Conservation (phyloP, 2,888 invertebrate species). For the Drosophila picticornis region DNA sequence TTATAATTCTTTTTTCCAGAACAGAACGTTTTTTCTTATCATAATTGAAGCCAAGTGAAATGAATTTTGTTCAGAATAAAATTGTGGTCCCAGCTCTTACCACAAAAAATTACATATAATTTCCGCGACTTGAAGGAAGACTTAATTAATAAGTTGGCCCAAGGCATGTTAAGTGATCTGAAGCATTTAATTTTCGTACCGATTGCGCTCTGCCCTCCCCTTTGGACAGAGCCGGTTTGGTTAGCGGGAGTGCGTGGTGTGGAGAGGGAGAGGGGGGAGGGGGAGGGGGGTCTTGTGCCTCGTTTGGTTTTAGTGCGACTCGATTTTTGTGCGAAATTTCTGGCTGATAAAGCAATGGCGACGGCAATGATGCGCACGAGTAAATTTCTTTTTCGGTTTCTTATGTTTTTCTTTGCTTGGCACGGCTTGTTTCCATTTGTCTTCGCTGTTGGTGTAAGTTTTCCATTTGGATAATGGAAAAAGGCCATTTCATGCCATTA, state of each 20-base stretch:
- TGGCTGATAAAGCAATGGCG: constrained; percentile 82
- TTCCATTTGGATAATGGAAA: constrained; percentile 85
- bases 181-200: constrained; percentile 35
- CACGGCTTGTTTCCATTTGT: constrained; percentile 64
- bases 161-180: constrained; percentile 32
- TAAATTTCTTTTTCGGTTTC: constrained; percentile 67
- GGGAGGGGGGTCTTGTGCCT: constrained; percentile 17
- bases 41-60: constrained; percentile 1
- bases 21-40: not conserved
- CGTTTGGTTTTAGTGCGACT: constrained; percentile 66
- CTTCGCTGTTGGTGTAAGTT: constrained; percentile 78
- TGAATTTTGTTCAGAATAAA: not conserved
- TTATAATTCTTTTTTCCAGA: not conserved
- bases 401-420: constrained; percentile 21
- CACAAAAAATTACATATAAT: constrained; percentile 18
- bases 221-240: not conserved
- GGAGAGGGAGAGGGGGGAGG: not conserved
- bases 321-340: constrained; percentile 75
- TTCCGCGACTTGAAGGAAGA: constrained; percentile 26
- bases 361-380: constrained; percentile 76
- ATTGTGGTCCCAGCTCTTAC: not conserved
- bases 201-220: constrained; percentile 23
- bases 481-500: constrained; percentile 83
- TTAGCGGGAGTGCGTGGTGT: too few species aligned
- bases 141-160: constrained; percentile 65